Evolutionary conservation across 2,888 invertebrate species (phyloP).

Genomic region (Belgica antarctica): DNA sequence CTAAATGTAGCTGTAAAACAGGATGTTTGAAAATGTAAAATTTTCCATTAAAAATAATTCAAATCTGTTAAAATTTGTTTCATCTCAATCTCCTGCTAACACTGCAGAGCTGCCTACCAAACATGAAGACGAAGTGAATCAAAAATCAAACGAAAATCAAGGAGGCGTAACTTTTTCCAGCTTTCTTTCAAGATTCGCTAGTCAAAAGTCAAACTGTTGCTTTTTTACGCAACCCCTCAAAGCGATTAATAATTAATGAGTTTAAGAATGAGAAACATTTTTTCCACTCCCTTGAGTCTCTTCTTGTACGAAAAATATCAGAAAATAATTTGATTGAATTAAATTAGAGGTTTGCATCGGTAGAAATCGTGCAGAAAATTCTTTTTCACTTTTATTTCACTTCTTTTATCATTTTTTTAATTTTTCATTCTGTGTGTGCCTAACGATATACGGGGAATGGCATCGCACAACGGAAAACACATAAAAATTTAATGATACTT

Average conservation of each 20-base stretch:
- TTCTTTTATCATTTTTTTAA: slow-evolving; percentile 22
- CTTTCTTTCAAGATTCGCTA: not conserved
- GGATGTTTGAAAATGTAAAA: too few relatives aligned
- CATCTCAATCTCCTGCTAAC: too few relatives aligned
- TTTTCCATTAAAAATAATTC: too few relatives aligned
- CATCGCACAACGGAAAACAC: not conserved
- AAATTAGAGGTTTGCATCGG: not conserved
- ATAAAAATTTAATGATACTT: slow-evolving; percentile 28
- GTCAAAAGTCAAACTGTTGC: slow-evolving; percentile 21
- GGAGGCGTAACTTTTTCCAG: too few relatives aligned
- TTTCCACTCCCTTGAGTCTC: not conserved
- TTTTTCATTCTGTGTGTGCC: slow-evolving; percentile 30
- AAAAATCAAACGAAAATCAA: slow-evolving; percentile 7
- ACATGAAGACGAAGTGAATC: not conserved
- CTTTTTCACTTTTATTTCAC: not conserved
- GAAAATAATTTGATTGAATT: slow-evolving; percentile 32
- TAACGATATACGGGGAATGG: slow-evolving; percentile 1
- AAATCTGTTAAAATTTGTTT: too few relatives aligned
- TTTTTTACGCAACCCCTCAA: not conserved
- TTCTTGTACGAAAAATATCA: not conserved
- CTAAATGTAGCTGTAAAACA: too few relatives aligned
- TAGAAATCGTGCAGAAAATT: slow-evolving; percentile 8
- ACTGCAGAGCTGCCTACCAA: not conserved
- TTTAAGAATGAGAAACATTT: not conserved
- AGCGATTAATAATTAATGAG: slow-evolving; percentile 27